Evolutionary conservation across 2,797 vertebrate genomes (phyloP).

Genomic region (Eulemur albifrons): DNA sequence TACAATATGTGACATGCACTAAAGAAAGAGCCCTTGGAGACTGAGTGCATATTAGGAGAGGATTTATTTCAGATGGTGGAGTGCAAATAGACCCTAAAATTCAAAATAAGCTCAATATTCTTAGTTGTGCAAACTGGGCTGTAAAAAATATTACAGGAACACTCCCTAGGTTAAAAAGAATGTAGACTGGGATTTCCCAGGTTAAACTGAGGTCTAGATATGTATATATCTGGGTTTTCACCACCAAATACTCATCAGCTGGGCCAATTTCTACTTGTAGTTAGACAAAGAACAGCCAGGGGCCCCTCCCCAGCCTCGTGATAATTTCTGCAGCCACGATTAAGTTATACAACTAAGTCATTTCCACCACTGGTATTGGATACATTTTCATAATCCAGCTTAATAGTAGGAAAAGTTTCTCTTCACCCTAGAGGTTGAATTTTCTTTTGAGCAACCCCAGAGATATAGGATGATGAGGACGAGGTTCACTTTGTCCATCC

Average conservation of each 20-base stretch:
- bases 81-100: neutral
- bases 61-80: neutral
- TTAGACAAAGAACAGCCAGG: neutral
- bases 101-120: neutral
- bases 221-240: neutral
- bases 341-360: neutral
- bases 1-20: neutral
- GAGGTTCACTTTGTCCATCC: neutral
- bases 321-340: neutral
- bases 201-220: neutral
- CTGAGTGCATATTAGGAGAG: neutral
- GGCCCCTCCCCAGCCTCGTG: fast-evolving
- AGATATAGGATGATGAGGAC: neutral
- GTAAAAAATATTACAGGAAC: neutral
- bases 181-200: too few relatives aligned
- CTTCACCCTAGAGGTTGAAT: neutral
- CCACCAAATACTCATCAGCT: neutral
- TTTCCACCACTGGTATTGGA: neutral
- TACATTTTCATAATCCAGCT: neutral
- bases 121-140: neutral
- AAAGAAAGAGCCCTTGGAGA: neutral
- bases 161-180: neutral
- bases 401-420: neutral
- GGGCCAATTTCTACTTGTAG: neutral
- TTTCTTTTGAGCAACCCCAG: neutral